A percentile compares a stretch with the other conserved stretches of the same genome.
Conservation (phyloP, 2,797 vertebrate genomes). For the Lepilemur septentrionalis region DNA sequence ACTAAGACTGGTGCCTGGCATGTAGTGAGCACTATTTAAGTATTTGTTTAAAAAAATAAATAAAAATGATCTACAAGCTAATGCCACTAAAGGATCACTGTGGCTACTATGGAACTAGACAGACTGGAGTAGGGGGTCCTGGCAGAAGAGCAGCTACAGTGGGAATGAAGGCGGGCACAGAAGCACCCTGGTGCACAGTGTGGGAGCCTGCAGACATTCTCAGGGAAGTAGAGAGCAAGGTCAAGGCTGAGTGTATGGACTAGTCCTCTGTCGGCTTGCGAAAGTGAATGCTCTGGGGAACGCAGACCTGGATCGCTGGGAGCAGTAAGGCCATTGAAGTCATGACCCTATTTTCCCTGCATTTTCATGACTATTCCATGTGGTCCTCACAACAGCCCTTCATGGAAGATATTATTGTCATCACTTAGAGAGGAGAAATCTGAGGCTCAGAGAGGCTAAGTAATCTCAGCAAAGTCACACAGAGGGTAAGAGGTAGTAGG, state of each 20-base stretch:
- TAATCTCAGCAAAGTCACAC: not conserved
- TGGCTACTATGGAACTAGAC: not conserved
- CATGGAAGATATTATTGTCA: not conserved
- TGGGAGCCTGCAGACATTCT: too few relatives aligned
- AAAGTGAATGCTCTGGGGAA: not conserved
- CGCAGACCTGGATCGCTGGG: not conserved
- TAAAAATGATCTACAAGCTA: not conserved
- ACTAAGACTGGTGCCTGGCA: not conserved
- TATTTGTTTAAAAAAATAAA: not conserved
- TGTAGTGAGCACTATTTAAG: not conserved
- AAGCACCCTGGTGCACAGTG: not conserved
- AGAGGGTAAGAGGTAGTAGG: not conserved
- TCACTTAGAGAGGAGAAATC: not conserved
- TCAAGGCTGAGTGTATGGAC: not conserved
- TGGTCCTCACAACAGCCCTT: not conserved
- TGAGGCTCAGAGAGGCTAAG: not conserved
- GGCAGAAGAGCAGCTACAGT: not conserved
- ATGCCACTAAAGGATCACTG: not conserved
- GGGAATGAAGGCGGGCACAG: not conserved
- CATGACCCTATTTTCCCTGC: not conserved
- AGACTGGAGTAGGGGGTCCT: not conserved
- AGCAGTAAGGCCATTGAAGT: not conserved
- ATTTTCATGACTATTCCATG: not conserved
- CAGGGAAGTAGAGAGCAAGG: not conserved
- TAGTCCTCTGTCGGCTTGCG: accelerated